These are phyloP conservation scores for Empis livida DNA, from an alignment of 2,888 invertebrate genomes.

Conservation along the genomic window DNA sequence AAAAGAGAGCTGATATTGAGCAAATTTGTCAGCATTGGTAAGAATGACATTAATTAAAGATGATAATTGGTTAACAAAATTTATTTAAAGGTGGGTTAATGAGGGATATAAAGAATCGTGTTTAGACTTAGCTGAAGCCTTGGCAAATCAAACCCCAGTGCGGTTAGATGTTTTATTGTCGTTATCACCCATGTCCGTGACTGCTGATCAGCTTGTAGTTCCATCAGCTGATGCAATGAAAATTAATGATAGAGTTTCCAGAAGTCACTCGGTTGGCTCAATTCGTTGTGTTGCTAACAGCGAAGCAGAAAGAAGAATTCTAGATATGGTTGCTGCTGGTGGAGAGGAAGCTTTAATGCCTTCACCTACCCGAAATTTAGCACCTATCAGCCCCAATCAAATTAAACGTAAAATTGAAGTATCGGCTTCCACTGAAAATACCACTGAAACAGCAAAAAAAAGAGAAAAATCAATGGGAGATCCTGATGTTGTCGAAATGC, in stretches of 20 bases:
- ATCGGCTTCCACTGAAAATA: constrained; percentile 58
- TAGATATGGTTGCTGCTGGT: constrained; percentile 51
- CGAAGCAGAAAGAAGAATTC: constrained; percentile 56
- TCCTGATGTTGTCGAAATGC: constrained; percentile 15
- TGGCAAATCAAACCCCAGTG: constrained; percentile 85
- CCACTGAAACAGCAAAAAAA: constrained; percentile 42
- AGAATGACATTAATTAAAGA: constrained; percentile 19
- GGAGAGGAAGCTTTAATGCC: constrained; percentile 43
- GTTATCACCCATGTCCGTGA: constrained; percentile 66
- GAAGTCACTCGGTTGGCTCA: constrained; percentile 58
- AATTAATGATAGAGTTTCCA: constrained; percentile 42
- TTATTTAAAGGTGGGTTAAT: constrained; percentile 67
- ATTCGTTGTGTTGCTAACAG: constrained; percentile 60
- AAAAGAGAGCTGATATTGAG: constrained; percentile 79
- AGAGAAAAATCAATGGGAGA: constrained; percentile 43
- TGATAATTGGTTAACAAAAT: background rate
- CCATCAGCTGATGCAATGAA: constrained; percentile 40
- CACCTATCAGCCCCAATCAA: constrained; percentile 39
- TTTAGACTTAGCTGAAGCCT: constrained; percentile 70
- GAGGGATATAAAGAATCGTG: constrained; percentile 68
- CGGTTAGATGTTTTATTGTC: constrained; percentile 75
- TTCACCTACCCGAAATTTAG: constrained; percentile 46
- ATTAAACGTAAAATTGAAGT: constrained; percentile 64
- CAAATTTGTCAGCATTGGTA: constrained; percentile 88
- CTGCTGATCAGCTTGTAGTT: constrained; percentile 59